A percentile compares a stretch with the other conserved stretches of the same genome.
Evolutionary conservation across 2,797 vertebrate genomes (phyloP).

Genomic region (Phoeniculus purpureus): DNA sequence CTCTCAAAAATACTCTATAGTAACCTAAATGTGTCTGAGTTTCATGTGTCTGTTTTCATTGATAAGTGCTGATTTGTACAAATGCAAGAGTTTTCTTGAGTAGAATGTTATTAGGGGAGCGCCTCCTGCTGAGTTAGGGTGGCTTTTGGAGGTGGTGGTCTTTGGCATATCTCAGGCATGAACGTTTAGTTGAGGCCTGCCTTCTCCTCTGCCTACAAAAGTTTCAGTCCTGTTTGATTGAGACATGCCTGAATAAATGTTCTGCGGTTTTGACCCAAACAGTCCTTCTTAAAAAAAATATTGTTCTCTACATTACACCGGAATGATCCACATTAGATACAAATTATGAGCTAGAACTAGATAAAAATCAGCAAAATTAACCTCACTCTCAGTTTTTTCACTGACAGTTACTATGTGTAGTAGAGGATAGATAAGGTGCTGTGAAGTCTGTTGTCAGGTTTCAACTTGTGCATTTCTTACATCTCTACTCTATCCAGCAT

Average conservation of each 20-base stretch:
- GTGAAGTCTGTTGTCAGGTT: background rate
- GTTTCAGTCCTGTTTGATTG: background rate
- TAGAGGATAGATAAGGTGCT: background rate
- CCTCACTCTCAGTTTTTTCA: background rate
- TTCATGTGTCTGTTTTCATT: background rate
- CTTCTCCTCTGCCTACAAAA: background rate
- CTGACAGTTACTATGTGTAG: background rate
- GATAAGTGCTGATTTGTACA: background rate
- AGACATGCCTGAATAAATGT: background rate
- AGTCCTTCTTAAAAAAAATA: background rate
- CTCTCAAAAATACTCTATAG: background rate
- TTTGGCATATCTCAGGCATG: background rate
- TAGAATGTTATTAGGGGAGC: background rate
- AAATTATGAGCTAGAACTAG: background rate
- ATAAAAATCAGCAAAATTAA: background rate
- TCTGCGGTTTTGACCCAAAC: background rate
- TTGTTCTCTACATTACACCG: background rate
- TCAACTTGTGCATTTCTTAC: background rate
- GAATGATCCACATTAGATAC: background rate
- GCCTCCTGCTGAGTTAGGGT: background rate
- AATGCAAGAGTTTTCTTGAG: background rate
- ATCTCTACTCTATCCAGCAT: background rate
- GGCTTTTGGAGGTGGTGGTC: background rate
- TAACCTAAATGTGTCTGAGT: background rate
- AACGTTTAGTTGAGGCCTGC: background rate